These are phyloP conservation scores for Pharmacophagus antenor DNA, from an alignment of 2,888 invertebrate species.

Conservation along the genomic window DNA sequence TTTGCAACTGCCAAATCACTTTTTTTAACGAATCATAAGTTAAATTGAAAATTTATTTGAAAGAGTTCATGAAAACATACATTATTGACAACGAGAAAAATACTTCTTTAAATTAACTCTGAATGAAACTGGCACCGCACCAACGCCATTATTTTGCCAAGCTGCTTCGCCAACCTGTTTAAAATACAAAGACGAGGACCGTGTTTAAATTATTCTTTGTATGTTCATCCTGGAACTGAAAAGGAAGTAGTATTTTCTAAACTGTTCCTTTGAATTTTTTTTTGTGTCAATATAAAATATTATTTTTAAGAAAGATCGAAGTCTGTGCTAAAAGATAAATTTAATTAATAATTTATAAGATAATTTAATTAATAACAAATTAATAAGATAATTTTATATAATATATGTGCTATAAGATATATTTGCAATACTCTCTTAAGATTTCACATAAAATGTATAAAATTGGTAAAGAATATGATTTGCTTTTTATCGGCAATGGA, in stretches of 20 bases:
- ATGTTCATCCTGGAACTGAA: conserved; percentile 19
- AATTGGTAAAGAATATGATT: too few species aligned
- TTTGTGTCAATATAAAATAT: background rate
- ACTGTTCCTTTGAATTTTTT: conserved; percentile 13
- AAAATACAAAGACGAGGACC: conserved; percentile 26
- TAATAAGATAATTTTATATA: too few species aligned
- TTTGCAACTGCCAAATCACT: background rate
- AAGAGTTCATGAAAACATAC: conserved; percentile 12
- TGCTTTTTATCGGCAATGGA: too few species aligned
- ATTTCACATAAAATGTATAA: too few species aligned
- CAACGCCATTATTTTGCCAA: conserved; percentile 26
- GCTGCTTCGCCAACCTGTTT: conserved; percentile 24
- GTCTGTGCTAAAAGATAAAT: too few species aligned
- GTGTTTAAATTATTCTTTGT: conserved; percentile 25
- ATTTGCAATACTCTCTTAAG: too few species aligned
- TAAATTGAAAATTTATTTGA: background rate
- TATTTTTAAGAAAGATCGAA: too few species aligned
- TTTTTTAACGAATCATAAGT: conserved; percentile 5
- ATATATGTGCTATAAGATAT: too few species aligned
- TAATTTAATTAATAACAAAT: too few species aligned
- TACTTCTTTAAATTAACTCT: conserved; percentile 22
- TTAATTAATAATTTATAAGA: background rate
- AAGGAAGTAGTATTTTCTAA: conserved; percentile 22
- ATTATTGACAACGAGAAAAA: conserved; percentile 25
- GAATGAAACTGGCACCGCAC: conserved; percentile 27